Percentiles rank a stretch among this genome's conserved stretches.
Evolutionary conservation across 2,888 invertebrate genomes (phyloP).

Genomic region (Cremastobaeus sp.): DNA sequence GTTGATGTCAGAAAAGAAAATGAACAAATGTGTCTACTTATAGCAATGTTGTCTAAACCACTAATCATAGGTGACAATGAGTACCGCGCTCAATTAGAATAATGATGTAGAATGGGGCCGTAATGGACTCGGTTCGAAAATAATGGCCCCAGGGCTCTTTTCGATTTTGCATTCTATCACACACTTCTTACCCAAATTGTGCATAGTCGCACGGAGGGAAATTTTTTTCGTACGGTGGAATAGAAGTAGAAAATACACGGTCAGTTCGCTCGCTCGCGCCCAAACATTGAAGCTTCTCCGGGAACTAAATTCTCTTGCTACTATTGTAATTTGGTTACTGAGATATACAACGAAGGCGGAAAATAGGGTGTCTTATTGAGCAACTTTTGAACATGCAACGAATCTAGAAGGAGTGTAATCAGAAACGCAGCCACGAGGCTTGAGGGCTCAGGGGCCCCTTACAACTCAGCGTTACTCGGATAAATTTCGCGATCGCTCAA

Average conservation of each 20-base stretch:
- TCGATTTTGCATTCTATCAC: conserved; percentile 63
- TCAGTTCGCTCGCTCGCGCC: conserved; percentile 44
- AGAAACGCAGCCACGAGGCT: too few species aligned
- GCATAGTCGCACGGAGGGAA: conserved; percentile 48
- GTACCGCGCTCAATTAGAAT: conserved; percentile 61
- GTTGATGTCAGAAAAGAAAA: conserved; percentile 36
- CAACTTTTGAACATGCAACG: too few species aligned
- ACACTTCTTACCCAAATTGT: conserved; percentile 54
- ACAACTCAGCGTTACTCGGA: too few species aligned
- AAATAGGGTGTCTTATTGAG: too few species aligned
- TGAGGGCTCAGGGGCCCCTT: too few species aligned
- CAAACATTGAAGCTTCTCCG: neutral
- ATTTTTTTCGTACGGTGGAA: conserved; percentile 26
- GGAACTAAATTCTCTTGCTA: too few species aligned
- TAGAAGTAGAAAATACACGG: conserved; percentile 49
- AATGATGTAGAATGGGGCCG: conserved; percentile 71
- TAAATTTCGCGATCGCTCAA: too few species aligned
- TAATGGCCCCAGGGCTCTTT: conserved; percentile 76
- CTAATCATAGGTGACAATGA: conserved; percentile 60
- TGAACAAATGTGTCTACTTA: conserved; percentile 50
- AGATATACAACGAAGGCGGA: too few species aligned
- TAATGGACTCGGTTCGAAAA: conserved; percentile 70
- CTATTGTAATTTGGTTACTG: too few species aligned
- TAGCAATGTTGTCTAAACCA: conserved; percentile 54
- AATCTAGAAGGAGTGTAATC: too few species aligned